These are phyloP conservation scores for Paracyclopina nana DNA, from an alignment of 1,140 invertebrate genomes.

Conservation along the genomic window DNA sequence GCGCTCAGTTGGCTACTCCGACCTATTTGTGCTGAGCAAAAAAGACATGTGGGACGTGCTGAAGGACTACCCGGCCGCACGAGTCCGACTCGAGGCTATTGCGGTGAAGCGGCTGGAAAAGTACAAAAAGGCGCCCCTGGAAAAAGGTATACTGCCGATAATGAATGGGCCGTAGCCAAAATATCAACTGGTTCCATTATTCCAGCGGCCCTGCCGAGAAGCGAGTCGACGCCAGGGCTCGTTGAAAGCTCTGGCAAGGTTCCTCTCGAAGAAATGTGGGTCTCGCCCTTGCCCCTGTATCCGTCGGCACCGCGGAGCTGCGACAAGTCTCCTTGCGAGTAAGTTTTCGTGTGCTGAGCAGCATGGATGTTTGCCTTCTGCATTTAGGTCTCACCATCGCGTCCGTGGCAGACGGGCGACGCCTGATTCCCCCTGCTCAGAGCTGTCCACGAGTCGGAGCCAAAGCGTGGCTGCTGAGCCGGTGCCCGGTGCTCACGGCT, in stretches of 20 bases:
- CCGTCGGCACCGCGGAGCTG: no score
- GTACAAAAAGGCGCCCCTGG: constrained; percentile 73
- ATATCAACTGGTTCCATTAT: background rate
- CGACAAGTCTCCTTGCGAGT: no score
- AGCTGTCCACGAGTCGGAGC: background rate
- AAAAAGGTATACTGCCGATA: constrained; percentile 47
- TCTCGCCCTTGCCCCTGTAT: constrained; percentile 9
- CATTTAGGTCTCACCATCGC: no score
- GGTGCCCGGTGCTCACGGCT: no score
- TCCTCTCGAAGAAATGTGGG: constrained; percentile 12
- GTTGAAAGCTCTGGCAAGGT: constrained; percentile 11
- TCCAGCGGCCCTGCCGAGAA: constrained; percentile 11
- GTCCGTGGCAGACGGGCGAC: no score
- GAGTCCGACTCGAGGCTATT: constrained; percentile 87
- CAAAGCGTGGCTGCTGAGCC: no score
- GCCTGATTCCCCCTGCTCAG: background rate
- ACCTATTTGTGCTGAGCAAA: constrained; percentile 92
- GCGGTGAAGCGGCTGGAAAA: constrained; percentile 89
- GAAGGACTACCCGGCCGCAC: constrained; percentile 90
- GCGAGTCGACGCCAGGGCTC: constrained; percentile 11
- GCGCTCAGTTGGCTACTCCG: constrained; percentile 90
- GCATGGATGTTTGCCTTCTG: no score
- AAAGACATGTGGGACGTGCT: constrained; percentile 99
- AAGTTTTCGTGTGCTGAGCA: no score
- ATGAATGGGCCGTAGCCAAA: background rate